Evolutionary conservation across 2,113 vertebrate species (phyloP).

Genomic region (Orycteropus afer): DNA sequence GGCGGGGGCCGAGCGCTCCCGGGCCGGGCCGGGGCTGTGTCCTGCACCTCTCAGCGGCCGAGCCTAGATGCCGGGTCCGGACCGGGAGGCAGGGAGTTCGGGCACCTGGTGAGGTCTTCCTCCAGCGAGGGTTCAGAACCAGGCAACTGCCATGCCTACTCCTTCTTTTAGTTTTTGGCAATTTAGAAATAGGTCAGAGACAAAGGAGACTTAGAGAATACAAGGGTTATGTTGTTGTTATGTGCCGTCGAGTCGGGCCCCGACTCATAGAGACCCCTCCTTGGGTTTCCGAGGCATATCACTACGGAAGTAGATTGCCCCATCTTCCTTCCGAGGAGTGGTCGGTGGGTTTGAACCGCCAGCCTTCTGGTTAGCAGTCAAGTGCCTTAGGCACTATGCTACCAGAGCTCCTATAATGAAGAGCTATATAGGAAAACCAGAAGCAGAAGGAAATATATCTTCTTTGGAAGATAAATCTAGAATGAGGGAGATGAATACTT

Average conservation of each 20-base stretch:
- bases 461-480: neutral
- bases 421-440: accelerated
- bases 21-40: neutral
- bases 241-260: too few species aligned
- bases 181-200: neutral
- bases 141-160: neutral
- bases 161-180: neutral
- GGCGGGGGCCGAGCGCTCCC: neutral
- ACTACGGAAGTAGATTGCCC: too few species aligned
- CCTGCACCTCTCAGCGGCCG: neutral
- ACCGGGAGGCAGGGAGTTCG: neutral
- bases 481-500: neutral
- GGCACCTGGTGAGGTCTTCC: neutral
- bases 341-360: too few species aligned
- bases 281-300: too few species aligned
- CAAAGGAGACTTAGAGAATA: neutral
- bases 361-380: too few species aligned
- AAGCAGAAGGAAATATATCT: neutral
- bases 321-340: too few species aligned
- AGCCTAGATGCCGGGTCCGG: accelerated
- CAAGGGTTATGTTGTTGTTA: neutral
- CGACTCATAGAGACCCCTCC: neutral
- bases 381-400: too few species aligned
- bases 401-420: neutral
- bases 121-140: neutral